Evolutionary conservation across 1,140 invertebrate species (phyloP), one percentile per base, ranked within the genome.

Genomic region (Littorina saxatilis): DNA sequence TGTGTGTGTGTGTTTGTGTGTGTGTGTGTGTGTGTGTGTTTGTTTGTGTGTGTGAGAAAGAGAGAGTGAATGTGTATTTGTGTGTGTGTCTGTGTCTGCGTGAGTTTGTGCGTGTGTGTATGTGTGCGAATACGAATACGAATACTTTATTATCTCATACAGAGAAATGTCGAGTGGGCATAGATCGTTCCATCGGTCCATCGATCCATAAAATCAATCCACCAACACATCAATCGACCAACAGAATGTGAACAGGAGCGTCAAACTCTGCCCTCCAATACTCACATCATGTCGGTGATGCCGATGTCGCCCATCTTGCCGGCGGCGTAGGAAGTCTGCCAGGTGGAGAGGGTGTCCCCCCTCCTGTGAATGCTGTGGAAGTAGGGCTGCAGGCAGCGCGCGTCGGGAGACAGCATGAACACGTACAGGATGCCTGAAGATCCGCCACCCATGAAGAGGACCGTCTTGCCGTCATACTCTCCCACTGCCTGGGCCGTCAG

Each of bases 401-500:
- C 72, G 50, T 81, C 80, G 0, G 80, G 63, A 1, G 72, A 32
- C 70, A 81, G 72, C 27, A 81, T 70, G 55, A 75, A 81, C 29
- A 81, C 72, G 55, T 81, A 81, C 23, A 81, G 55, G 72, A 81
- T 81, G 27, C 80, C 80, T 17, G 80, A 74, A 11, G 47, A 40
- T n/a, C 70, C 80, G 5, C 70, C 52, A 0, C 70, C 80, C 29
- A 81, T 13, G 72, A 81, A 81, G 27, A 81, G 29, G 2, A 81
- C 80, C 2, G 23, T 74, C 52, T 81, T 74, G 47, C 55, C 52
- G 17, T 81, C 39, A 37, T 39, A 81, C 20, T 75, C 50, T 9
- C 66, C 80, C 15, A 61, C 37, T 2, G 58, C 72, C 35, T 75
- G 75, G 17, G 23, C 52, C 2, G 68, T 43, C 47, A 81, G 80